Base-by-base conservation (phyloP, 2,113 vertebrate species). In the Cyanistes caeruleus region DNA sequence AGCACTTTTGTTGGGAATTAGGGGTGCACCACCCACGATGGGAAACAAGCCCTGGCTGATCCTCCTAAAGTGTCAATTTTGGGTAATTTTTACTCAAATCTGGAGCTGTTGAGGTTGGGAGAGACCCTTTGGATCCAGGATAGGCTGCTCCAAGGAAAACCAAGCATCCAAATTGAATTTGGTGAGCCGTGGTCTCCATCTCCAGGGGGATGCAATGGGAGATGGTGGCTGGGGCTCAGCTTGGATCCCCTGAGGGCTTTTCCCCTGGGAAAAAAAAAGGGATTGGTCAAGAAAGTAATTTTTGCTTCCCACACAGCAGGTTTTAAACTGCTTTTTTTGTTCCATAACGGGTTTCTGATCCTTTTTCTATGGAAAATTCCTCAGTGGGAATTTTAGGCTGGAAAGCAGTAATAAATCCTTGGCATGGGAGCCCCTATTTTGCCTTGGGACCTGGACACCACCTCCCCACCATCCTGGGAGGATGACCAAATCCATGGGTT, bases 21-120 rank as follows among this genome's bases (percentile, higher is more conserved):
- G 1, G 0, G n/a, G 11, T 19, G 24, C n/a, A 13, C 59, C 35
- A 27, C 3, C 35, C 4, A 0, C 5, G 24, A n/a, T 0, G 4
- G 16, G 33, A 25, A 48, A 7, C 14, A 23, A 65, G 3, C 25
- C 28, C 4, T 4, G 16, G 9, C 1, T 55, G 23, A 11, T 8
- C 14, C 33, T 43, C 10, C 17, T 4, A 13, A 51, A 22, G 16
- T 19, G 21, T 31, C 31, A 2, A 0, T 5, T 48, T 75, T 1
- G 46, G n/a, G 64, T 39, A 8, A 8, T 39, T 80, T 59, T 44
- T 37, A 27, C 49, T 15, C 41, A 13, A 59, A 73, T n/a, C 15
- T 31, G 15, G 33, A 84, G 33, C 33, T 81, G 6, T 7, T 75
- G 23, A 23, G 11, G 7, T 9, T 55, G 30, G 53, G 73, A 37